Percentiles rank a stretch among this genome's conserved stretches.
phyloP scores from a whole-genome alignment of 2,113 vertebrate species.

The Sardina pilchardus region DNA sequence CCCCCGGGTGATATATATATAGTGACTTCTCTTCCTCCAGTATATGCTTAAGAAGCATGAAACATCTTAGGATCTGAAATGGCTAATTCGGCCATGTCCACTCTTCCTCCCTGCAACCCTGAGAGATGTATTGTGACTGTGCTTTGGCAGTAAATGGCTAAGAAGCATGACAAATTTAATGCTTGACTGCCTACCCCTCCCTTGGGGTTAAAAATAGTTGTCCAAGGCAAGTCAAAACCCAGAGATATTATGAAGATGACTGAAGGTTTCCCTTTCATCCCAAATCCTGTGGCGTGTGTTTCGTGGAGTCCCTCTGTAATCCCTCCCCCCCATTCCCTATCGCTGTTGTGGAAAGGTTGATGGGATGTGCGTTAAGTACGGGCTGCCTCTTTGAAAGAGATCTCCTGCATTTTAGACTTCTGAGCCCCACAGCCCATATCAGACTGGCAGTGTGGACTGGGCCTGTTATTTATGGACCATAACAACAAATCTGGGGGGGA shows the following conservation, averaged over 20 bases:
- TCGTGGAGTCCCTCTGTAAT: conserved; percentile 61
- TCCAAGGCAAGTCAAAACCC: conserved; percentile 46
- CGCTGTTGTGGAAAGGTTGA: conserved; percentile 53
- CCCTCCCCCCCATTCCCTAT: conserved; percentile 31
- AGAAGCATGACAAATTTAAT: conserved; percentile 56
- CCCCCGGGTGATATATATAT: conserved; percentile 51
- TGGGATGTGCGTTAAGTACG: conserved; percentile 57
- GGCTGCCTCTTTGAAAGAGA: neutral
- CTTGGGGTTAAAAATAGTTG: conserved; percentile 58
- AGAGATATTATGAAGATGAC: conserved; percentile 61
- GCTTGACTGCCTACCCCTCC: conserved; percentile 35
- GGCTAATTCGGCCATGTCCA: conserved; percentile 47
- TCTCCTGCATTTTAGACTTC: neutral
- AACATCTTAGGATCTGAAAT: conserved; percentile 65
- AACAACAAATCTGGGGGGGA: neutral
- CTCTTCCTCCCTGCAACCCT: conserved; percentile 47
- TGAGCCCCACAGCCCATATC: neutral
- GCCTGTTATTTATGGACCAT: neutral
- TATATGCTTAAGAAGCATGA: conserved; percentile 71
- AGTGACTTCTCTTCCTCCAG: conserved; percentile 59
- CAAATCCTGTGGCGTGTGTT: conserved; percentile 65
- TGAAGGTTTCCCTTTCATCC: conserved; percentile 46
- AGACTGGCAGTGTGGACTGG: neutral
- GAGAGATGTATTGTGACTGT: conserved; percentile 47
- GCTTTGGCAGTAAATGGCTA: conserved; percentile 32